A percentile compares a stretch with the other conserved stretches of the same genome.
phyloP scores from a whole-genome alignment of 2,113 vertebrate genomes.

The Ranitomeya variabilis region DNA sequence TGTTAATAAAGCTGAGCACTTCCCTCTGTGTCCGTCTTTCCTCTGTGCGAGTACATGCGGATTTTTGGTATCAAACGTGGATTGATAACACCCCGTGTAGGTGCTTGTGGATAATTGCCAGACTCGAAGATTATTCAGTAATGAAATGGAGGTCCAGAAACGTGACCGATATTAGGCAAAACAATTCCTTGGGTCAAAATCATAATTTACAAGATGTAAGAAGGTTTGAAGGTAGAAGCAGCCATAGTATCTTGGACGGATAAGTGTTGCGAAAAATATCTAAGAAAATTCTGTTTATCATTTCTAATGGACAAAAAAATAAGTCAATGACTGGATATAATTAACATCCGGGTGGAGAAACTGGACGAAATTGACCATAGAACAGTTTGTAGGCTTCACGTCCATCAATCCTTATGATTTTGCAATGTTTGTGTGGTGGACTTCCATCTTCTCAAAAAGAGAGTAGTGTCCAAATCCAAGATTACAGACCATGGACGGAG shows the following conservation, averaged over 20 bases:
- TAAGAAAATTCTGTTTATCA: neutral
- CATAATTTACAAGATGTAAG: neutral
- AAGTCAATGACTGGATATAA: neutral
- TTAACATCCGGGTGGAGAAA: neutral
- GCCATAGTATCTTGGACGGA: neutral
- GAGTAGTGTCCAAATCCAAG: neutral
- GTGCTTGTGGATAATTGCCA: slow-evolving; percentile 39
- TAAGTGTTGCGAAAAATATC: neutral
- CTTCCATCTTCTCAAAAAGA: neutral
- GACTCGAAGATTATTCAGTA: slow-evolving; percentile 24
- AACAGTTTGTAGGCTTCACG: neutral
- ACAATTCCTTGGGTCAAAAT: slow-evolving; percentile 15
- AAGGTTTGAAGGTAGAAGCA: neutral
- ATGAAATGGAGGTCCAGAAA: slow-evolving; percentile 27
- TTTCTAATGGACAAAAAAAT: neutral
- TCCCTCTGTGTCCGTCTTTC: slow-evolving; percentile 58
- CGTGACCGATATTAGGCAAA: neutral
- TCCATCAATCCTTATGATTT: neutral
- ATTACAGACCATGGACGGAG: slow-evolving; percentile 5
- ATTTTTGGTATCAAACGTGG: slow-evolving; percentile 33
- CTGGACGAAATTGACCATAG: neutral
- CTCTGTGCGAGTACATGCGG: slow-evolving; percentile 42
- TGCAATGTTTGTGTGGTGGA: neutral
- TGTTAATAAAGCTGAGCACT: slow-evolving; percentile 88
- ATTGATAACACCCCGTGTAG: slow-evolving; percentile 23